Conservation (phyloP, 1,140 invertebrate genomes). For the Drosophila mayri region DNA sequence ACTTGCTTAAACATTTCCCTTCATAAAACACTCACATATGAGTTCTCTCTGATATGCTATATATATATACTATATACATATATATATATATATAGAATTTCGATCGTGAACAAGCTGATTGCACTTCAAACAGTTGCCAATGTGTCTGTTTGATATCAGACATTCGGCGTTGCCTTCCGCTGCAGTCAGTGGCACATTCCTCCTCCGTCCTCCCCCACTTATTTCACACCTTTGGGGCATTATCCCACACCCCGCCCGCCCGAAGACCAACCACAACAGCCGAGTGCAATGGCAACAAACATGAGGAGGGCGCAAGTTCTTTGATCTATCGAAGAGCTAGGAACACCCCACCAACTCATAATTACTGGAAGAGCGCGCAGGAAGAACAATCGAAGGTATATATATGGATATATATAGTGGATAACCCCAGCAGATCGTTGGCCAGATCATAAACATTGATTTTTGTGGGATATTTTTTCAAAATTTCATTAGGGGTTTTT, state of each 20-base stretch:
- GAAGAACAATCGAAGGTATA: conserved; percentile 49
- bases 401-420: conserved; percentile 16
- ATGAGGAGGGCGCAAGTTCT: conserved; percentile 59
- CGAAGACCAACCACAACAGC: conserved; percentile 41
- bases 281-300: conserved; percentile 80
- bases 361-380: conserved; percentile 56
- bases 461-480: conserved; percentile 61
- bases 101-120: conserved; percentile 62
- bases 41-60: conserved; percentile 1
- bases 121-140: conserved; percentile 82
- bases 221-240: conserved; percentile 63
- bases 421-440: conserved; percentile 63
- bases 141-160: conserved; percentile 81
- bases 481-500: conserved; percentile 26
- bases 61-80: too few species aligned
- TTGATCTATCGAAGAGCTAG: conserved; percentile 69
- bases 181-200: conserved; percentile 32
- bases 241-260: conserved; percentile 7
- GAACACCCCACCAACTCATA: conserved; percentile 61
- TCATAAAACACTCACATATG: conserved; percentile 38
- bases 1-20: conserved; percentile 47
- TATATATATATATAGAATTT: conserved; percentile 44
- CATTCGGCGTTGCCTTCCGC: conserved; percentile 62
- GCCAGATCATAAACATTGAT: conserved; percentile 65
- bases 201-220: conserved; percentile 13